Evolutionary conservation across 1,140 invertebrate genomes (phyloP), one percentile per base, ranked within the genome.

Genomic region (Probaryconus sp.): DNA sequence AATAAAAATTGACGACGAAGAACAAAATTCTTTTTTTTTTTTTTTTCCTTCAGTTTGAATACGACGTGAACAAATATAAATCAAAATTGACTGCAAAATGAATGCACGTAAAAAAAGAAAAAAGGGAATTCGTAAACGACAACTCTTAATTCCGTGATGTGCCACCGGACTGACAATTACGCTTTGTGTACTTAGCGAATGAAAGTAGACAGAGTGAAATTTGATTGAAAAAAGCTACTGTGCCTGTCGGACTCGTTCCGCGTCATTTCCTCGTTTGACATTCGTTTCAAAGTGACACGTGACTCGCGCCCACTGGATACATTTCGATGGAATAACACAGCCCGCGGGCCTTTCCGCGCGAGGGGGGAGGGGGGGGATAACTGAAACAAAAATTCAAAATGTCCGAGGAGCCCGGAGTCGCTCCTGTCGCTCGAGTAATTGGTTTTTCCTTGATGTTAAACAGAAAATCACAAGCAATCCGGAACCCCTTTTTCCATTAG

Each of bases 381-480:
- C n/a, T n/a, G n/a, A n/a, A n/a, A n/a, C n/a, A n/a, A n/a, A 53
- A 67, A 50, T 50, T 72, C 65, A 67, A 69, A 78, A 69, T 77
- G 79, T 78, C 76, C 75, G 56, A 74, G 53, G 72, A n/a, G n/a
- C n/a, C n/a, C n/a, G n/a, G n/a, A n/a, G n/a, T n/a, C n/a, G n/a
- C n/a, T n/a, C n/a, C 73, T 63, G 81, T 81, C 77, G n/a, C 78
- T 76, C 73, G 69, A 76, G 78, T 83, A 83, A 84, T 84, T 84
- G 79, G 77, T 82, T 84, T 84, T 83, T 83, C 81, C 81, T 80
- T 78, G 79, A 83, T 81, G 81, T 77, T 83, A 81, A 83, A 80
- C 79, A 81, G 78, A 65, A 68, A 75, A 78, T 73, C 70, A 68
- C 45, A 55, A 63, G 67, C 70, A 33, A n/a, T n/a, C 47, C 48